Base-by-base conservation (phyloP, 64 coral and sea anemone genomes). In the Dendrophyllia cribrosa region DNA sequence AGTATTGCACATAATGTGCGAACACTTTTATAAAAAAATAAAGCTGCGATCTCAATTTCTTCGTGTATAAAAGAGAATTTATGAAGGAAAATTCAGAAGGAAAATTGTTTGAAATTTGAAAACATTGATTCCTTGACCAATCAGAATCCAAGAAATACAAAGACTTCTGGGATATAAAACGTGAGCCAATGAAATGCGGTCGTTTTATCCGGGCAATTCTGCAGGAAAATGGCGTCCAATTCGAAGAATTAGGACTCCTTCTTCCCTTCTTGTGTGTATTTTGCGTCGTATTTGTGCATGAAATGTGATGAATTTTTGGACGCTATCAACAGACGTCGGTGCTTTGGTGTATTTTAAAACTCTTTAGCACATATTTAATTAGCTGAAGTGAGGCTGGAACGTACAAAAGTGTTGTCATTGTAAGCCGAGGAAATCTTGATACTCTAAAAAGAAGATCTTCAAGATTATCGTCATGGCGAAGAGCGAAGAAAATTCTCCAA, bases 211-310 rank as follows among this genome's bases (percentile, higher is more conserved):
- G 95, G 95, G 95, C 44, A 51, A 79, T 11, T 45, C 17, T 14
- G 51, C 71, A 1, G 3, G 16, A 58, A 96, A 94, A 96, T 91
- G 95, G 95, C 95, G 95, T 96, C 80, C 46, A 66, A 96, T 96
- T 96, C 95, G 95, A 96, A 96, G 95, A 51, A 26, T 17, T 23
- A 61, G 66, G 10, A 16, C 23, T n/a, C 12, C 66, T 7, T 4
- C 7, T 45, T 13, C 25, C 19, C 7, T 25, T 24, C 53, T 56
- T 7, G 53, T 7, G 7, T 56, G 7, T 34, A 2, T 56, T 78
- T 5, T 25, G 9, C 20, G 13, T 21, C 22, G 2, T 24, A 74
- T 74, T 56, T 78, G 21, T 78, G 0, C 21, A 2, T 8, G 13
- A 78, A 56, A 25, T 77, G 9, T 55, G 20, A n/a, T 78, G 19